Conservation (phyloP, 2,888 invertebrate species). For the Kryphioiulus occultus region DNA sequence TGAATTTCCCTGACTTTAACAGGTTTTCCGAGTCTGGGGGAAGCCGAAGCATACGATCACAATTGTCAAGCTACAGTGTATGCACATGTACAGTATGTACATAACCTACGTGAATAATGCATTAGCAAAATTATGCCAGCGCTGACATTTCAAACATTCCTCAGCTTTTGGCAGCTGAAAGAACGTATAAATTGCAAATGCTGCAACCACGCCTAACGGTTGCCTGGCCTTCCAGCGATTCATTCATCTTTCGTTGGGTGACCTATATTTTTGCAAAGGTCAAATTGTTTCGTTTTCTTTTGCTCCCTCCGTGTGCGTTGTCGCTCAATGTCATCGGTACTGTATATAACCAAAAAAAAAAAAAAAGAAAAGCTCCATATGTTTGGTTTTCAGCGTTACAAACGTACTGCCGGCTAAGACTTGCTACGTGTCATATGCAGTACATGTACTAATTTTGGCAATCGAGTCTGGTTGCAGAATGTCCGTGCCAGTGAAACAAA, state of each 20-base stretch:
- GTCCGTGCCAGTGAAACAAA: background rate
- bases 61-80: background rate
- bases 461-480: background rate
- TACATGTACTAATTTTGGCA: background rate
- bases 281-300: conserved; percentile 2
- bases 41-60: too few relatives aligned
- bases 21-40: too few relatives aligned
- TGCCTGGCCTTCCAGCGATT: background rate
- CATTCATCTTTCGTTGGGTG: background rate
- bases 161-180: background rate
- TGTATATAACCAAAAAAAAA: too few relatives aligned
- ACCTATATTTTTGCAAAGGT: background rate
- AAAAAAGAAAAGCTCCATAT: background rate
- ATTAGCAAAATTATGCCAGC: background rate
- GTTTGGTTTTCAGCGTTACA: background rate
- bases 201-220: background rate
- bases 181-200: background rate
- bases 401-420: background rate
- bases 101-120: too few relatives aligned
- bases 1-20: too few relatives aligned
- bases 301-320: background rate
- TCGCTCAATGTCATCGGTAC: background rate
- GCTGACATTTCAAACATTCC: background rate
- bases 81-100: background rate
- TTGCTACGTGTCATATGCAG: background rate